Evolutionary conservation across 2,113 vertebrate genomes (phyloP).

Genomic region (Regulus satrapa): DNA sequence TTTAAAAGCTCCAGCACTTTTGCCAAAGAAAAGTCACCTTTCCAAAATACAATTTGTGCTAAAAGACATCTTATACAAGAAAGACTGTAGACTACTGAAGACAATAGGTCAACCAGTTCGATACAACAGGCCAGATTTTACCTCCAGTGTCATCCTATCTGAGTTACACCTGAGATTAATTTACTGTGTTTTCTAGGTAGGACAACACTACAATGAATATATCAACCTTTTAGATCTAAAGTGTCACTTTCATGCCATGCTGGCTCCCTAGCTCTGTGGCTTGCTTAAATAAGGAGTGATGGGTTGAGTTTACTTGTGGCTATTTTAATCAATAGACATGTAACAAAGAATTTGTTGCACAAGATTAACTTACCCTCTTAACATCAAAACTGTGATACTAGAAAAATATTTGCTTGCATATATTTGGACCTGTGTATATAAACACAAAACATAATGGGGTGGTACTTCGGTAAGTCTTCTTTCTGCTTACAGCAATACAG

Average conservation of each 20-base stretch:
- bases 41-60: not conserved
- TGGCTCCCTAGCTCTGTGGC: not conserved
- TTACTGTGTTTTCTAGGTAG: not conserved
- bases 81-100: not conserved
- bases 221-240: not conserved
- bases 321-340: not conserved
- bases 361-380: not conserved
- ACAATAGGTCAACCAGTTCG: not conserved
- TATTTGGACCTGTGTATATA: not conserved
- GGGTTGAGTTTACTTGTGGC: not conserved
- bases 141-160: not conserved
- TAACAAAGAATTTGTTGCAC: not conserved
- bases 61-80: not conserved
- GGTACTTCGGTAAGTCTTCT: not conserved
- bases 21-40: not conserved
- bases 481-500: not conserved
- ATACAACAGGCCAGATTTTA: not conserved
- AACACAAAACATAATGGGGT: not conserved
- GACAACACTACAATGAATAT: not conserved
- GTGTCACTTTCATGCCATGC: not conserved
- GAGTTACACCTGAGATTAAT: not conserved
- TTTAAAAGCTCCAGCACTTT: not conserved
- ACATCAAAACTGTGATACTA: not conserved
- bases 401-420: not conserved
- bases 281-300: slow-evolving; percentile 7